A percentile compares a stretch with the other conserved stretches of the same genome.
phyloP scores from a whole-genome alignment of 2,888 invertebrate species.

The Dascillus cervinus region DNA sequence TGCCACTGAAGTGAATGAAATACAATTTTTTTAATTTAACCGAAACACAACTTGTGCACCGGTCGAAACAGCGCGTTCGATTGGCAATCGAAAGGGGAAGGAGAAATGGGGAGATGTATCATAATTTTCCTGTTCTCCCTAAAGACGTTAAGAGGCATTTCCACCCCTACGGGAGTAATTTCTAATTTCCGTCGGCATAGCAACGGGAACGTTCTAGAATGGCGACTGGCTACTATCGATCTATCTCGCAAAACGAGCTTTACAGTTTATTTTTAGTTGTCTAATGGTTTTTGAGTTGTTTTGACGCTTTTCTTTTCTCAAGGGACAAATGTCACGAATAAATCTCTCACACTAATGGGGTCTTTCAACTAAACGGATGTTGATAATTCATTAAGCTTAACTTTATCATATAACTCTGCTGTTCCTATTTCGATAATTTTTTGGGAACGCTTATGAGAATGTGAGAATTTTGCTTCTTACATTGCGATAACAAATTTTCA shows the following conservation, averaged over 20 bases:
- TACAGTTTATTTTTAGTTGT: slow-evolving; percentile 15
- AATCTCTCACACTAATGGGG: slow-evolving; percentile 24
- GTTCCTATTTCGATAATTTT: slow-evolving; percentile 23
- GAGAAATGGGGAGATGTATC: too few species aligned
- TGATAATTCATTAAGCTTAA: slow-evolving; percentile 23
- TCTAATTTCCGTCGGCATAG: slow-evolving; percentile 18
- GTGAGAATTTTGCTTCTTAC: slow-evolving; percentile 11
- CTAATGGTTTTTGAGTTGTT: slow-evolving; percentile 19
- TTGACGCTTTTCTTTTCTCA: slow-evolving; percentile 26
- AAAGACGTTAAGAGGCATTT: too few species aligned
- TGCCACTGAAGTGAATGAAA: slow-evolving; percentile 20
- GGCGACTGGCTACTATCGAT: slow-evolving; percentile 14
- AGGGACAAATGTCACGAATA: slow-evolving; percentile 26
- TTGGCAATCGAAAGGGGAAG: too few species aligned
- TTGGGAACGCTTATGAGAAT: slow-evolving; percentile 11
- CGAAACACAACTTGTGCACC: too few species aligned
- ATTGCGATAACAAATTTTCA: not conserved
- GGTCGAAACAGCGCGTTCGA: too few species aligned
- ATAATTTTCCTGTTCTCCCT: too few species aligned
- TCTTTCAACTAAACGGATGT: slow-evolving; percentile 23
- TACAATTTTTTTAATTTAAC: slow-evolving; percentile 19
- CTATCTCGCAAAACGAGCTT: too few species aligned
- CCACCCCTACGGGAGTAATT: slow-evolving; percentile 7
- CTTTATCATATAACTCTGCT: too few species aligned
- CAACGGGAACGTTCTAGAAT: slow-evolving; percentile 18